These are phyloP conservation scores for Toxotes chatareus DNA, from an alignment of 2,113 vertebrate species.

Conservation along the genomic window DNA sequence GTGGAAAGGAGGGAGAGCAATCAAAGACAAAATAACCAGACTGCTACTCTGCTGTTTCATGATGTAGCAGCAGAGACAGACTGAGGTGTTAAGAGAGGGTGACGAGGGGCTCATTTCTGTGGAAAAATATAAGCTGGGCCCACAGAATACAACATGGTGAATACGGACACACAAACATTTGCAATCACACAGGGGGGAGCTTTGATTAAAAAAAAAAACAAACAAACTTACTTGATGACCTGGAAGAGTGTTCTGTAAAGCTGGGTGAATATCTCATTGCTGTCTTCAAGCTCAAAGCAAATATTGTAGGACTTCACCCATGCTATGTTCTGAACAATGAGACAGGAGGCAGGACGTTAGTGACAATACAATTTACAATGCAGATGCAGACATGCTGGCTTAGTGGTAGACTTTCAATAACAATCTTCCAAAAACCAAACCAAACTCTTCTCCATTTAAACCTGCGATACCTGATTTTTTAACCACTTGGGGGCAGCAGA, in stretches of 20 bases:
- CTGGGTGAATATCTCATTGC: conserved; percentile 99
- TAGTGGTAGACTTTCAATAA: not conserved
- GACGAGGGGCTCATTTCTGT: conserved; percentile 4
- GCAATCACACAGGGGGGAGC: not conserved
- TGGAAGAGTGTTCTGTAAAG: conserved; percentile 97
- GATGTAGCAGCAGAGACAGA: conserved; percentile 25
- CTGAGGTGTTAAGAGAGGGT: not conserved
- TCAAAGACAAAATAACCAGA: conserved; percentile 52
- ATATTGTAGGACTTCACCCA: conserved; percentile 99
- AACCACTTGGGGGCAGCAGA: not conserved
- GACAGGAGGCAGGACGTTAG: conserved; percentile 14
- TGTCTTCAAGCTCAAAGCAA: conserved; percentile 99
- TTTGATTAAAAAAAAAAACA: not conserved
- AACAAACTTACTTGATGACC: conserved; percentile 96
- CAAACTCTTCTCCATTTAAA: not conserved
- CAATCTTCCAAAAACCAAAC: not conserved
- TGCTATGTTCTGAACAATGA: conserved; percentile 91
- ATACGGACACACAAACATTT: not conserved
- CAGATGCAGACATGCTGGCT: conserved; percentile 2
- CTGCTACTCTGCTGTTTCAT: conserved; percentile 25
- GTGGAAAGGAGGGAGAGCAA: conserved; percentile 11
- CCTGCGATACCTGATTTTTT: not conserved
- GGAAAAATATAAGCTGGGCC: not conserved
- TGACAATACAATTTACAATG: not conserved
- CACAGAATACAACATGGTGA: not conserved